These are phyloP conservation scores for Xerus rutilus DNA, from an alignment of 2,797 vertebrate genomes.

Conservation along the genomic window DNA sequence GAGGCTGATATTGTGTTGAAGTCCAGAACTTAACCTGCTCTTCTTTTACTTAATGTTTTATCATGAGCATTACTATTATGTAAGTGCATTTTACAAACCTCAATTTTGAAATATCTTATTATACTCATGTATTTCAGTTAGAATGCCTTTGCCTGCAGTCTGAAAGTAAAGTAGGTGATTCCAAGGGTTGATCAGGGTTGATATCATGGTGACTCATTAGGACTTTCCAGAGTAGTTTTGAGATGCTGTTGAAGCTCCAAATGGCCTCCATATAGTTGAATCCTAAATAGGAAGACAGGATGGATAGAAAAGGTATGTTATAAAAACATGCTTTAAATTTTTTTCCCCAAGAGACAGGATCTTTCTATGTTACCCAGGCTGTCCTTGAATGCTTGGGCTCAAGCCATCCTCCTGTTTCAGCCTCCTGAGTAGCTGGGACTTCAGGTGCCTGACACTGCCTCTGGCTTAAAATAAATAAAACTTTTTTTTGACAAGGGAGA, in stretches of 20 bases:
- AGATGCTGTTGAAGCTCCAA: neutral
- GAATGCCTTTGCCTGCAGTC: neutral
- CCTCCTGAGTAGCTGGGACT: neutral
- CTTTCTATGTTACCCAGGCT: neutral
- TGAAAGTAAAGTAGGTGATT: neutral
- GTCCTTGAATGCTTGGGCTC: neutral
- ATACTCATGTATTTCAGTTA: neutral
- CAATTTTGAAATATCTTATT: conserved; percentile 41
- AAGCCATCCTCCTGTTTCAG: neutral
- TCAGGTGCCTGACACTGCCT: too few species aligned
- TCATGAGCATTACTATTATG: neutral
- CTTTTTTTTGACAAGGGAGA: neutral
- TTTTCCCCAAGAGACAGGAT: neutral
- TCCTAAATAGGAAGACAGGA: neutral
- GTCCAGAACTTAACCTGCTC: neutral
- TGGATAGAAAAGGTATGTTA: neutral
- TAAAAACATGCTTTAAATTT: neutral
- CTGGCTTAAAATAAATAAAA: neutral
- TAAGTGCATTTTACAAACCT: conserved; percentile 14
- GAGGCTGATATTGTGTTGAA: neutral
- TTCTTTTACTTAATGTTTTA: conserved; percentile 10
- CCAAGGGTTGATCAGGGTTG: neutral
- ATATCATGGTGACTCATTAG: neutral
- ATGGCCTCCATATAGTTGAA: neutral
- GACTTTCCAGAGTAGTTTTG: neutral